Percentiles rank a stretch among this genome's conserved stretches.
Conservation (phyloP, 2,888 invertebrate genomes). For the Heliconius erato region DNA sequence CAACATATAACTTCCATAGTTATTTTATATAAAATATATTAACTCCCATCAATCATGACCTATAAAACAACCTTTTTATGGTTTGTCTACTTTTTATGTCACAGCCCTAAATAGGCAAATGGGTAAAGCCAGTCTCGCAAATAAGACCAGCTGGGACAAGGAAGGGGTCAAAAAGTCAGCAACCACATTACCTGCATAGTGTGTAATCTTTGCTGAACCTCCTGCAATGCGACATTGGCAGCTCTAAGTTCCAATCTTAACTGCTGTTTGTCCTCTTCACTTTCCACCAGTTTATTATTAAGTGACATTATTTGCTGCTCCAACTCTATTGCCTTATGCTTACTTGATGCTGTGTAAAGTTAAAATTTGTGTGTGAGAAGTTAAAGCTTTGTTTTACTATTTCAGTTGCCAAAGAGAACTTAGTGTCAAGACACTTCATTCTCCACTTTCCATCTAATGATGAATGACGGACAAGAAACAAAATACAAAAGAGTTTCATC, state of each 20-base stretch:
- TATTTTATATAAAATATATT: no score
- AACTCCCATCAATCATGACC: no score
- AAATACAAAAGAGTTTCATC: no score
- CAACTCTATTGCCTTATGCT: conserved; percentile 76
- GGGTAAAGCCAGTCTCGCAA: background rate
- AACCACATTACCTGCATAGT: conserved; percentile 71
- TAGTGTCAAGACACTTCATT: background rate
- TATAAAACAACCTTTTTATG: no score
- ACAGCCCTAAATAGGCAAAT: background rate
- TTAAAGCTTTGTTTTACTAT: background rate
- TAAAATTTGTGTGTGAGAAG: conserved; percentile 52
- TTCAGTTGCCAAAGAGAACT: background rate
- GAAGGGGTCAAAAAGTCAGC: background rate
- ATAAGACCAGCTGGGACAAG: background rate
- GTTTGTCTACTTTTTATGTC: no score
- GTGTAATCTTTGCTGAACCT: conserved; percentile 78
- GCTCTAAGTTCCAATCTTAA: conserved; percentile 75
- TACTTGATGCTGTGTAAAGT: conserved; percentile 71
- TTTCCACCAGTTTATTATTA: conserved; percentile 66
- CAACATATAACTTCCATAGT: no score
- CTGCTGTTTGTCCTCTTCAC: conserved; percentile 77
- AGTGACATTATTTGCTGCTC: conserved; percentile 73
- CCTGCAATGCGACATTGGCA: conserved; percentile 75
- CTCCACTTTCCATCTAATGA: background rate
- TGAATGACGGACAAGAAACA: no score